Base-by-base conservation (phyloP, 2,113 vertebrate species). In the Gasterosteus nipponicus region DNA sequence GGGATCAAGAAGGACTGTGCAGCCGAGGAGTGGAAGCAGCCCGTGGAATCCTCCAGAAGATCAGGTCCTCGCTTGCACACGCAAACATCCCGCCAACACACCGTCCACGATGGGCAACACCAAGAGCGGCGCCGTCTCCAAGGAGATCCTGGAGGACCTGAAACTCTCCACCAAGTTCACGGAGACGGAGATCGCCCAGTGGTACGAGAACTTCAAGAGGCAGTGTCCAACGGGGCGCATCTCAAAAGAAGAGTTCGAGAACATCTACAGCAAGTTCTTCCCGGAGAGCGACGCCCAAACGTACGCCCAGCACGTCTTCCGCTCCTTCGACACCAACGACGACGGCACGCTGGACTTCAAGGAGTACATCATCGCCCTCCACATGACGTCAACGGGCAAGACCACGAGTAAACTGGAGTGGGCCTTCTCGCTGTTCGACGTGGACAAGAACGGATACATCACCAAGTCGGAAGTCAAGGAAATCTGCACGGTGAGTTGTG, bases 381-480 rank as follows among this genome's bases (percentile, higher is more conserved):
- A 94, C 89, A 88, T 94, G 91, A 94, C 93, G 0, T 94, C 93
- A 0, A 91, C 92, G 3, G 92, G 93, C 5, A 93, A 89, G 79
- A 92, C 89, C 70, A 83, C 75, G 7, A 79, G 83, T 46, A 94
- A 94, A 79, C 85, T 94, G 58, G 92, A 94, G 61, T 94, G 93
- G 97, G 96, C 96, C 62, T 99, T 99, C 93, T 97, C 96, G 47
- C 96, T 99, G 94, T 98, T 98, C 0, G 97, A 98, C 85, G 93
- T 98, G 79, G 97, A 99, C 0, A 96, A 96, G 75, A 99, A 98
- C 0, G 97, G 97, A 80, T 98, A 98, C 92, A 97, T 99, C 95
- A 97, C 96, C 89, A 95, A 96, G 4, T 92, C 96, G 63, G 97
- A 99, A 90, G 97, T 98, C 95, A 93, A 93, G 78, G 97, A 98